phyloP scores from a whole-genome alignment of 2,113 vertebrate species.

The Zosterops pallidus region DNA sequence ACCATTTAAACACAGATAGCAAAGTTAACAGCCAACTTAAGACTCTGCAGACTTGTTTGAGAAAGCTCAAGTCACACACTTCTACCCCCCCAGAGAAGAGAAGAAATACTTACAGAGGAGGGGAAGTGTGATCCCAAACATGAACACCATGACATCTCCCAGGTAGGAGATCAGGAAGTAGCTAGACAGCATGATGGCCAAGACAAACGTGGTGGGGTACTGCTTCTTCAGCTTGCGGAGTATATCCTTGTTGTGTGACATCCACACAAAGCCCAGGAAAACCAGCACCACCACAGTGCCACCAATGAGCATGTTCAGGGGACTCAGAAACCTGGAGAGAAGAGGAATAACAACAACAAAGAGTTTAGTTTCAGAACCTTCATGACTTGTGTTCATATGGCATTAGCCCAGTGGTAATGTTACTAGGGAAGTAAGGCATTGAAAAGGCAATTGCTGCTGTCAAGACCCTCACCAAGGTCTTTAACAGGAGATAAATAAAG shows the following conservation, averaged over 20 bases:
- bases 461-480: not conserved
- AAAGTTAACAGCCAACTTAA: not conserved
- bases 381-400: not conserved
- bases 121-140: conserved; percentile 90
- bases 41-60: not conserved
- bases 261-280: conserved; percentile 87
- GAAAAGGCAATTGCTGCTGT: not conserved
- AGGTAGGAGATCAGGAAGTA: conserved; percentile 90
- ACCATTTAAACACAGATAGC: not conserved
- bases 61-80: not conserved
- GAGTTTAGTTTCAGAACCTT: not conserved
- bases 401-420: not conserved
- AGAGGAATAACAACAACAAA: too few relatives aligned
- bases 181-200: conserved; percentile 84
- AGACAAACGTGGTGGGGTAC: conserved; percentile 83
- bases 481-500: not conserved
- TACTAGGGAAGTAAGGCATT: not conserved
- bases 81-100: not conserved
- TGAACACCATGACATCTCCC: conserved; percentile 92
- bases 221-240: conserved; percentile 87
- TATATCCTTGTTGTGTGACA: conserved; percentile 83
- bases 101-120: conserved; percentile 83
- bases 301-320: conserved; percentile 88
- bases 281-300: conserved; percentile 83
- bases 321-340: conserved; percentile 84